Conservation (phyloP, 2,113 vertebrate species). For the Melanerpes aurifrons region DNA sequence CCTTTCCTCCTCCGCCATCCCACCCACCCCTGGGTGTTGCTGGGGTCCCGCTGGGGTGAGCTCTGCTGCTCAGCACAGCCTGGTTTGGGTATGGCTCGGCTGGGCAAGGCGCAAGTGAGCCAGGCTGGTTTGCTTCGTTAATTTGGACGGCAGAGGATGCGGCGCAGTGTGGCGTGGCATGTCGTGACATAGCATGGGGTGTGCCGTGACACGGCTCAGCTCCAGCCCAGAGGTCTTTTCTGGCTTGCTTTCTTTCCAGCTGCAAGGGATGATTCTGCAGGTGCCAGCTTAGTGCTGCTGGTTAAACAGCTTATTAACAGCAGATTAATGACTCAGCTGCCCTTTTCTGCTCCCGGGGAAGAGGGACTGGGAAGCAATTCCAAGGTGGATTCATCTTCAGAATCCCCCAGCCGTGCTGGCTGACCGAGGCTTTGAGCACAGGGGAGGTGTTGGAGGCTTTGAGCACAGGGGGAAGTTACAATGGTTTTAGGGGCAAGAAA, state of each 20-base stretch:
- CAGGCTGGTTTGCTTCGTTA: not conserved
- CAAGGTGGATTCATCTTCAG: not conserved
- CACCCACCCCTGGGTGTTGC: not conserved
- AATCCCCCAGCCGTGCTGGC: rapidly evolving
- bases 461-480: not conserved
- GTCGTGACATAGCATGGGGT: rapidly evolving
- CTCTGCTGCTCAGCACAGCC: not conserved
- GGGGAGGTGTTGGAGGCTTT: not conserved
- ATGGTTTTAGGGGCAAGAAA: not conserved
- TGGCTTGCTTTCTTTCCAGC: not conserved
- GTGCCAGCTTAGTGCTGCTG: not conserved
- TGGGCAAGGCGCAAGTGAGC: not conserved
- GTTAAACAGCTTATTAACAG: not conserved
- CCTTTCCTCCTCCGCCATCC: not conserved
- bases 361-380: rapidly evolving
- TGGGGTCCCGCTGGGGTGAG: not conserved
- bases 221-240: not conserved
- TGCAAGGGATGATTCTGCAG: not conserved
- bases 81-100: not conserved
- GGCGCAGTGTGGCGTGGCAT: not conserved
- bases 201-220: not conserved
- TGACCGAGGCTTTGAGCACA: no score
- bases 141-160: not conserved
- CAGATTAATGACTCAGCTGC: conserved; percentile 12
- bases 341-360: not conserved